Conservation (phyloP, 2,797 vertebrate genomes). For the Stomatorhinus walkeri region DNA sequence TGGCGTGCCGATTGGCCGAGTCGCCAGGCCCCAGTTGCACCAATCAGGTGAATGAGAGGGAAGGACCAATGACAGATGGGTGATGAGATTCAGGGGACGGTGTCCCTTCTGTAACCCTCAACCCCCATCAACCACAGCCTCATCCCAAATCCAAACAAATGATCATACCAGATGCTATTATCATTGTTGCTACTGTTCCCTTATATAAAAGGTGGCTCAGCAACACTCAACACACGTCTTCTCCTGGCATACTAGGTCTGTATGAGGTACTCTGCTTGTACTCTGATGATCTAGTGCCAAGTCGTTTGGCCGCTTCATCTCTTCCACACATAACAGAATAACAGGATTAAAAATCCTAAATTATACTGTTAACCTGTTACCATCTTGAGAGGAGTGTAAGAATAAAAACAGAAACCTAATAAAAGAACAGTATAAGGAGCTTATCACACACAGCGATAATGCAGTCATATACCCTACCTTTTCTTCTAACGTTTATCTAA, state of each 20-base stretch:
- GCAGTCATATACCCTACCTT: slow-evolving; percentile 18
- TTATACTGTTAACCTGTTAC: slow-evolving; percentile 33
- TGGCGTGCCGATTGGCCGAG: neutral
- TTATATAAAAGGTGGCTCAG: neutral
- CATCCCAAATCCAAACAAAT: neutral
- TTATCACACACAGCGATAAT: neutral
- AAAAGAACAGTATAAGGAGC: neutral
- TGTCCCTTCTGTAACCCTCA: neutral
- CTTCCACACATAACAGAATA: slow-evolving; percentile 27
- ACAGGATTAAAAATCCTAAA: slow-evolving; percentile 31
- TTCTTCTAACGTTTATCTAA: slow-evolving; percentile 5
- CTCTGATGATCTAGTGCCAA: neutral
- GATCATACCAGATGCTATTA: neutral
- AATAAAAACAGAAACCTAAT: slow-evolving; percentile 28
- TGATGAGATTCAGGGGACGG: neutral
- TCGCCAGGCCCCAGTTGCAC: no score
- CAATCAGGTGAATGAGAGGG: neutral
- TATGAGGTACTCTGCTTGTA: neutral
- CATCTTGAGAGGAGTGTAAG: neutral
- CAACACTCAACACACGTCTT: neutral
- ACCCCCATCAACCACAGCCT: neutral
- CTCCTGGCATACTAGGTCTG: neutral
- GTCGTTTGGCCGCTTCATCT: slow-evolving; percentile 31
- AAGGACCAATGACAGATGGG: neutral
- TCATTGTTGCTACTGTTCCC: neutral